Evolutionary conservation across 2,113 vertebrate genomes (phyloP).

Genomic region (Chaetops frenatus): DNA sequence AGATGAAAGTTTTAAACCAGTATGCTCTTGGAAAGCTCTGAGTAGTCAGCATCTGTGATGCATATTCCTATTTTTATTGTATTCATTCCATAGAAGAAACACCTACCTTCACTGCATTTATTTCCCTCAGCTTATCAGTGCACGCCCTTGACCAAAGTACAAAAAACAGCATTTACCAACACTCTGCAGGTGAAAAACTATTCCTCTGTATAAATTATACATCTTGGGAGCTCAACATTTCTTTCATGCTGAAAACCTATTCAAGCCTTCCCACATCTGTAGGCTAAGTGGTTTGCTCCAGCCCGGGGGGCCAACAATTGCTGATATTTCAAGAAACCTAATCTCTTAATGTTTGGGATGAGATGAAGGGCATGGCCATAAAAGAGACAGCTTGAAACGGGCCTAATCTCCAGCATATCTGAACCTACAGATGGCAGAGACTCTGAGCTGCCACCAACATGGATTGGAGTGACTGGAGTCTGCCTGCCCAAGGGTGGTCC

Average conservation of each 20-base stretch:
- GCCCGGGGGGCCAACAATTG: not conserved
- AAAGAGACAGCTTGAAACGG: slow-evolving; percentile 62
- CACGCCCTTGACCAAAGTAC: not conserved
- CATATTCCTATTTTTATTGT: not conserved
- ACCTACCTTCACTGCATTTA: not conserved
- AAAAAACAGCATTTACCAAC: not conserved
- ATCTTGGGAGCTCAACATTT: slow-evolving; percentile 31
- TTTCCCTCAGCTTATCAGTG: not conserved
- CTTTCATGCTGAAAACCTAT: slow-evolving; percentile 44
- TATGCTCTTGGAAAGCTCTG: not conserved
- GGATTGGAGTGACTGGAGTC: not conserved
- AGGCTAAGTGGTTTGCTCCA: slow-evolving; percentile 26
- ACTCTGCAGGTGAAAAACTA: slow-evolving; percentile 1
- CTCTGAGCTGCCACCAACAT: not conserved
- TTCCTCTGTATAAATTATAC: not conserved
- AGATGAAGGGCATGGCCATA: slow-evolving; percentile 1
- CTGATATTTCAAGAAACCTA: slow-evolving; percentile 71
- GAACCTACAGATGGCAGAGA: slow-evolving; percentile 12
- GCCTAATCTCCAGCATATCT: slow-evolving; percentile 31
- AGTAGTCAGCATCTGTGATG: not conserved
- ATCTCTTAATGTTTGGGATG: slow-evolving; percentile 73
- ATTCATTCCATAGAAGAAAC: not conserved
- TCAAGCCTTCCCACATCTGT: slow-evolving; percentile 18
- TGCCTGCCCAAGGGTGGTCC: not conserved
- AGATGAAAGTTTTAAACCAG: not conserved